A percentile compares a stretch with the other conserved stretches of the same genome.
These are phyloP conservation scores for Carabus problematicus DNA, from an alignment of 2,888 invertebrate species.

Conservation along the genomic window DNA sequence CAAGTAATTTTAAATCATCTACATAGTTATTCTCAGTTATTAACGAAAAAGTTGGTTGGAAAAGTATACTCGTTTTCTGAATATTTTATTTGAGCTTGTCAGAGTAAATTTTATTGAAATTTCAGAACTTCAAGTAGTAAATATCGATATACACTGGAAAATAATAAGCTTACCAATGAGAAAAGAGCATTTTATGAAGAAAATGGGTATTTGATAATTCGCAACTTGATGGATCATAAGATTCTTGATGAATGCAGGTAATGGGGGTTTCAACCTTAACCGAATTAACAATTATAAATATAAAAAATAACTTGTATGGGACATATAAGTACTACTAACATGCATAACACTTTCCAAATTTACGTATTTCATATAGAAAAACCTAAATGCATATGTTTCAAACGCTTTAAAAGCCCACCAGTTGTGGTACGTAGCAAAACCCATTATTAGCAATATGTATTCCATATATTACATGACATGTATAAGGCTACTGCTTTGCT, in stretches of 20 bases:
- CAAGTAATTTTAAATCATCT: constrained; percentile 35
- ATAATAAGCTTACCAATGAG: constrained; percentile 61
- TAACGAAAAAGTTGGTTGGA: constrained; percentile 20
- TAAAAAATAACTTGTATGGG: no score
- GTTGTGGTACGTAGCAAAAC: no score
- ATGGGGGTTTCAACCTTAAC: no score
- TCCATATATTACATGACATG: no score
- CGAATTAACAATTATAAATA: no score
- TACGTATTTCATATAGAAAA: no score
- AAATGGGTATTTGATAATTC: constrained; percentile 83
- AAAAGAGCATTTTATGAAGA: constrained; percentile 78
- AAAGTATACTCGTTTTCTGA: background rate
- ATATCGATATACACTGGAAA: constrained; percentile 57
- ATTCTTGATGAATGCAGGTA: constrained; percentile 73
- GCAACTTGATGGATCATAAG: constrained; percentile 70
- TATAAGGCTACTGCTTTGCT: no score
- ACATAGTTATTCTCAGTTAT: constrained; percentile 1
- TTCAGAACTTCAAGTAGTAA: constrained; percentile 41
- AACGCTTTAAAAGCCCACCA: no score
- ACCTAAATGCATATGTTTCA: no score
- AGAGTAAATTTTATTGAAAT: background rate
- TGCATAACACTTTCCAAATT: no score
- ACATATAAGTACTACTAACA: no score
- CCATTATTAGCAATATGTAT: constrained; percentile 44
- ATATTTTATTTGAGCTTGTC: background rate